Evolutionary conservation across 1,140 invertebrate genomes (phyloP).

Genomic region (Ladona fulva): DNA sequence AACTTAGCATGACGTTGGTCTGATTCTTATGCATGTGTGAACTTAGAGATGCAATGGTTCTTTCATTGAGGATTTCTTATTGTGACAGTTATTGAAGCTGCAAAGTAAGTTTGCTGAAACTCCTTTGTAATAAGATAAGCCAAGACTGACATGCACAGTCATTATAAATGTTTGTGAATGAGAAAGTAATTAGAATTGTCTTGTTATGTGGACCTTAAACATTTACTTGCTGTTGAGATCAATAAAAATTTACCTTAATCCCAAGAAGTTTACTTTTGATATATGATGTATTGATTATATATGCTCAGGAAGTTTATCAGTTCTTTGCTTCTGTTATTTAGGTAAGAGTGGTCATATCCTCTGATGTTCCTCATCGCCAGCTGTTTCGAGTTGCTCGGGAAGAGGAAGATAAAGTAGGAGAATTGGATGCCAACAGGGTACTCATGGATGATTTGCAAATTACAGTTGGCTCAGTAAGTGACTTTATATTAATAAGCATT

Average conservation of each 20-base stretch:
- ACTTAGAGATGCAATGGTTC: too few species aligned
- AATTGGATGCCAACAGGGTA: conserved; percentile 64
- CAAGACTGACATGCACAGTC: too few species aligned
- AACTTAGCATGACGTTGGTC: too few species aligned
- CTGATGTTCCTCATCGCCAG: conserved; percentile 59
- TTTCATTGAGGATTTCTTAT: too few species aligned
- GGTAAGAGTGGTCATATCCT: conserved; percentile 69
- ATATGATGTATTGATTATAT: conserved; percentile 15
- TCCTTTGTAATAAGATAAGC: too few species aligned
- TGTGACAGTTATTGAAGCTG: too few species aligned
- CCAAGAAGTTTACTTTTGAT: conserved; percentile 12
- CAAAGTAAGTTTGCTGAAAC: too few species aligned
- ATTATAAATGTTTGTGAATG: too few species aligned
- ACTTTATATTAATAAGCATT: neutral
- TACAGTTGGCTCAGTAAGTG: conserved; percentile 43
- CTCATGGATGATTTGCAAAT: conserved; percentile 93
- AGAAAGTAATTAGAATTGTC: too few species aligned
- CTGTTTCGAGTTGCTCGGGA: conserved; percentile 58
- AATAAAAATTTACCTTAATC: neutral
- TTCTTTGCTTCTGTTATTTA: conserved; percentile 32
- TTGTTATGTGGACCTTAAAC: too few species aligned
- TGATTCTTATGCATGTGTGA: too few species aligned
- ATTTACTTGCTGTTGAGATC: too few species aligned
- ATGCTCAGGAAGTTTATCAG: conserved; percentile 19
- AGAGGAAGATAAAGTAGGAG: conserved; percentile 37